Evolutionary conservation across 2,888 invertebrate species (phyloP).

Genomic region (Amblyteles armatorius): DNA sequence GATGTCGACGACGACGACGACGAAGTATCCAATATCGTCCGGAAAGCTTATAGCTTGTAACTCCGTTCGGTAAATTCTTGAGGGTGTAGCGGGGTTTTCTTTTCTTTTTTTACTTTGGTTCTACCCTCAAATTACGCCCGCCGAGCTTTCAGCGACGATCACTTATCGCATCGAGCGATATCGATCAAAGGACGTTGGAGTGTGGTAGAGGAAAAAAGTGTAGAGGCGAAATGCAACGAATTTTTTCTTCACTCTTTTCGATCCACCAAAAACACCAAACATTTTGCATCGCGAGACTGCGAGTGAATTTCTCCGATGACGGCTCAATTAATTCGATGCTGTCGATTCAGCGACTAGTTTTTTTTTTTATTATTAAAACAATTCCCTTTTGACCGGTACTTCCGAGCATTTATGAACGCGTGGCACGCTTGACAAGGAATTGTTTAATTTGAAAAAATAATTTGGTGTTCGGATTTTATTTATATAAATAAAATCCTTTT

Average conservation of each 20-base stretch:
- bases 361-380: background rate
- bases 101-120: background rate
- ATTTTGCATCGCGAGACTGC: background rate
- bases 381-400: background rate
- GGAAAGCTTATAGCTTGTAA: slow-evolving; percentile 58
- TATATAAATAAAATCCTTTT: background rate
- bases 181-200: background rate
- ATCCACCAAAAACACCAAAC: background rate
- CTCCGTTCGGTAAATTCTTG: slow-evolving; percentile 35
- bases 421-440: background rate
- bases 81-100: slow-evolving; percentile 36
- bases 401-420: background rate
- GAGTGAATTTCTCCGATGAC: background rate
- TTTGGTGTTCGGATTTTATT: no score
- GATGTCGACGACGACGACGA: slow-evolving; percentile 17
- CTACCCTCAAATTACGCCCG: background rate
- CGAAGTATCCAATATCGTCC: slow-evolving; percentile 78
- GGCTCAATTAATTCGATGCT: background rate
- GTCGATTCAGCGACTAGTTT: background rate
- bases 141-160: slow-evolving; percentile 21
- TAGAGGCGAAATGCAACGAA: background rate
- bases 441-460: no score
- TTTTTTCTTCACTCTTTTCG: background rate
- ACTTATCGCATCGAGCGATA: slow-evolving; percentile 31
- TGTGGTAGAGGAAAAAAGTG: background rate